Conservation (phyloP, 2,113 vertebrate species). For the Alethe castanea region DNA sequence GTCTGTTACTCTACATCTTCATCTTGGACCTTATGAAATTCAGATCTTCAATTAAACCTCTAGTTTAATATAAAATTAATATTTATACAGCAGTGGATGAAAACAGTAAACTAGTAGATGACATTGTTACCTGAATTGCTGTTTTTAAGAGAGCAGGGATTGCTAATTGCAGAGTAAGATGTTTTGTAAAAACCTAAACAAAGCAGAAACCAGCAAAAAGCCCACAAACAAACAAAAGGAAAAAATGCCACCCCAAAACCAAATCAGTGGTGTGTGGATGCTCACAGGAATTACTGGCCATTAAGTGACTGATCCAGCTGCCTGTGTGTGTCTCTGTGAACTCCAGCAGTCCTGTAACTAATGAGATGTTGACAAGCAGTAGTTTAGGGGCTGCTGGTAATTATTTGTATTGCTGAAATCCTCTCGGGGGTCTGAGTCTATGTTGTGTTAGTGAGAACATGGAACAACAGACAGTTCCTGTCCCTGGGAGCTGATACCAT, state of each 20-base stretch:
- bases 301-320: background rate
- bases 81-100: background rate
- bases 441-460: background rate
- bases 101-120: background rate
- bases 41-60: background rate
- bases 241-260: background rate
- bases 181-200: background rate
- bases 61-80: background rate
- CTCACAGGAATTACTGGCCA: background rate
- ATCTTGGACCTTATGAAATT: background rate
- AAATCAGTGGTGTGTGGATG: background rate
- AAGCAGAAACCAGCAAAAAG: background rate
- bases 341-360: background rate
- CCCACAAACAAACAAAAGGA: background rate
- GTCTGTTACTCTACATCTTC: background rate
- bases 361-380: background rate
- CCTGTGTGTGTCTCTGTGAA: background rate
- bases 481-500: background rate
- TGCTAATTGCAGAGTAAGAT: background rate
- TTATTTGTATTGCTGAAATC: constrained; percentile 1
- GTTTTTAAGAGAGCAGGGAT: background rate
- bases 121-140: background rate
- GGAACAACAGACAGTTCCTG: background rate
- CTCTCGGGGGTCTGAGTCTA: background rate
- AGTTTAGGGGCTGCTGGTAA: background rate